These are phyloP conservation scores for Isichthys henryi DNA, from an alignment of 2,113 vertebrate genomes.

Conservation along the genomic window DNA sequence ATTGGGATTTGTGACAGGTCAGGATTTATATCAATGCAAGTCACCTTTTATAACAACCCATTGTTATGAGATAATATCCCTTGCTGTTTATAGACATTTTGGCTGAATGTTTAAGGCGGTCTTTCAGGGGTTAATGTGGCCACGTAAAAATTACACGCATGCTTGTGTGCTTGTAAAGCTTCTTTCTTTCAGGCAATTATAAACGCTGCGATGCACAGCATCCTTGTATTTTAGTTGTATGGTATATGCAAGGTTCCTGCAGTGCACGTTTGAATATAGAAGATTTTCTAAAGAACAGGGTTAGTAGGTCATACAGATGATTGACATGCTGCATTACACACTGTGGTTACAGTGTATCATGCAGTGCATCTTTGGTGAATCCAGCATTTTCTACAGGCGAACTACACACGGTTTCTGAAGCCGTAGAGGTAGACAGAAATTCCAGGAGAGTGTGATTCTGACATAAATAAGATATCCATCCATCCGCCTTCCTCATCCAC, in stretches of 20 bases:
- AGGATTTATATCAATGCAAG: background rate
- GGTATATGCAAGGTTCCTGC: background rate
- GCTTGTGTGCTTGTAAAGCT: background rate
- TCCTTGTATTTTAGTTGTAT: background rate
- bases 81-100: background rate
- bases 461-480: background rate
- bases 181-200: background rate
- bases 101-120: background rate
- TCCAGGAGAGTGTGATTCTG: background rate
- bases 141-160: background rate
- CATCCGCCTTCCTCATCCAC: background rate
- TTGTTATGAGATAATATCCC: background rate
- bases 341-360: background rate
- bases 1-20: background rate
- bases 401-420: background rate
- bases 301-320: slow-evolving; percentile 55
- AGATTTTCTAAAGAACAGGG: slow-evolving; percentile 43
- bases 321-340: slow-evolving; percentile 25
- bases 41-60: background rate
- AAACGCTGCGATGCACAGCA: background rate
- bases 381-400: background rate
- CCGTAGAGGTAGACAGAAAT: background rate
- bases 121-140: background rate
- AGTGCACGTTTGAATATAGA: slow-evolving; percentile 2
- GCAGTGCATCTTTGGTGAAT: background rate